Base-by-base conservation (phyloP, 2,797 vertebrate species). In the Hafferia zeledoni region DNA sequence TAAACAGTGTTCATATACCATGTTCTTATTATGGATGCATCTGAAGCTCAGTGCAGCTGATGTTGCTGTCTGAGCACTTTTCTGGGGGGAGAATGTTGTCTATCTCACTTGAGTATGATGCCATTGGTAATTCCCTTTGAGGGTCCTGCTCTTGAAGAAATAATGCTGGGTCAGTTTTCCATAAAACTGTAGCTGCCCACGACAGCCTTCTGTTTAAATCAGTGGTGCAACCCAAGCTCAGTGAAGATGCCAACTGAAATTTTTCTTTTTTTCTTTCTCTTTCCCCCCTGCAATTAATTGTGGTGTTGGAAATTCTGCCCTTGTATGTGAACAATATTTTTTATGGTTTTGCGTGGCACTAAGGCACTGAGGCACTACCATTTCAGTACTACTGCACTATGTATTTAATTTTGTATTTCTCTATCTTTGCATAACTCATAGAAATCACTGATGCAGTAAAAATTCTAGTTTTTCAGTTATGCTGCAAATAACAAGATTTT, bases 121-220 rank as follows among this genome's bases (percentile, higher is more conserved):
- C 56, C 64, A 70, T 53, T 68, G 59, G n/a, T 69, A 90, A 57
- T 87, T 47, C 77, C 41, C 37, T 91, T 68, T 74, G 68, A 83
- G 30, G 22, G 27, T 75, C 35, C 9, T 61, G 28, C 37, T 76
- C 41, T 71, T 87, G 60, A 63, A 81, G 49, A 63, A 80, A 72
- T 56, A 87, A 53, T 3, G 2, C n/a, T 83, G 56, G 68, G 57
- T 72, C 46, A 61, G 19, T 68, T 90, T 83, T 77, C 65, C 22
- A 13, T 52, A 47, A 78, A 74, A 61, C 11, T 65, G 39, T 87
- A 65, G 18, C 55, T 92, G 61, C 19, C 64, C 50, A 6, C 53
- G 60, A 64, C 83, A 90, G n/a, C 60, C 37, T 94, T 79, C 86
- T 74, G 39, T 80, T 93, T 67, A 50, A 74, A 76, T 94, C 86